Evolutionary conservation across 1,140 invertebrate species (phyloP), one percentile per base, ranked within the genome.

Genomic region (Trichomalopsis sarcophagae): DNA sequence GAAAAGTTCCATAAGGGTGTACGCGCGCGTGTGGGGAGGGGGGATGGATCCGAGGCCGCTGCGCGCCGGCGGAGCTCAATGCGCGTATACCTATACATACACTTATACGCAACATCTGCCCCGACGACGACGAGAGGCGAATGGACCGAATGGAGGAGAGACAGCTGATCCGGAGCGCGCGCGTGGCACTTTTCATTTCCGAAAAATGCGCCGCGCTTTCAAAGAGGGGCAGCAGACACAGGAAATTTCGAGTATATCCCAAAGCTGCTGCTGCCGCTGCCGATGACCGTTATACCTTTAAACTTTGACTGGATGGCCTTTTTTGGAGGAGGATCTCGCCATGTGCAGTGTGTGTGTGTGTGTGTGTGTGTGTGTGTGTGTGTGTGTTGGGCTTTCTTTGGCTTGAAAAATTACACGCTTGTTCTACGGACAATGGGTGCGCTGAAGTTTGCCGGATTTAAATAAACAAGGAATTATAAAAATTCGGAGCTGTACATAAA

Each of bases 181-280:
- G 87, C 88, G 89, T 90, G 86, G 87, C 89, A 91, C 84, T 87
- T 90, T 91, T 89, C 89, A 88, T 90, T 89, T 88, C 87, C 80
- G 84, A 91, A 87, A 90, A 87, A 86, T 79, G 81, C 82, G 86
- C 82, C 84, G 23, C 14, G 55, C 75, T 30, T 23, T 76, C 40
- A 30, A 1, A 50, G 69, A 71, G 40, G 86, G 84, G 86, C 84
- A 83, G 80, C 27, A 40, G 73, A 73, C 75, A 75, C 75, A 33
- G 40, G 75, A 71, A 68, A 69, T 50, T 62, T 78, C 74, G 74
- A 83, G 13, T 71, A 6, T 33, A 14, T 21, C 13, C 33, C 3
- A 36, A 55, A 55, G 55, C 36, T 71, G 40, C 21, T 2, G 6
- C 17, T 11, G 83, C 36, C 47, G 40, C 21, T 2, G 2, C 17